These are phyloP conservation scores for Monoplex corrugatus DNA, from an alignment of 2,888 invertebrate species.

Conservation along the genomic window DNA sequence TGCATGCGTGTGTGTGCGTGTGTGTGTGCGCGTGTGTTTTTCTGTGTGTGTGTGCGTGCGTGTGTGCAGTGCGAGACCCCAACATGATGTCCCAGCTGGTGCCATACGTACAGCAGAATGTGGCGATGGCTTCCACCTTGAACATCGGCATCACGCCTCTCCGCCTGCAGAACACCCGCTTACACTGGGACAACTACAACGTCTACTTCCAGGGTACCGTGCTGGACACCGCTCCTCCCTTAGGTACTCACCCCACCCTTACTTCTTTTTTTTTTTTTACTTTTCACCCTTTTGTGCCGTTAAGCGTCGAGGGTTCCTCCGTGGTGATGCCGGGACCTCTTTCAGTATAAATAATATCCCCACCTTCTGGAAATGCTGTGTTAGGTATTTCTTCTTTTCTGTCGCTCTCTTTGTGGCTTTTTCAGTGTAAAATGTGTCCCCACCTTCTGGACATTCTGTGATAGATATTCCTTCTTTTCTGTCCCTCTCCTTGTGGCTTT, in stretches of 20 bases:
- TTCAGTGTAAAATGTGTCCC: too few species aligned
- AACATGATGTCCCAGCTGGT: conserved; percentile 20
- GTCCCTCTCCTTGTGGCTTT: too few species aligned
- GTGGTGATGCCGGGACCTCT: too few species aligned
- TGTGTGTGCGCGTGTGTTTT: background rate
- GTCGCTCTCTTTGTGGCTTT: too few species aligned
- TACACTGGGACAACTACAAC: conserved; percentile 70
- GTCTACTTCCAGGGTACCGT: conserved; percentile 70
- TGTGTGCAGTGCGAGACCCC: conserved; percentile 8
- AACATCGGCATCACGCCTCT: background rate
- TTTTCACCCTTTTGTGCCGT: too few species aligned
- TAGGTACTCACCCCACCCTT: conserved; percentile 62
- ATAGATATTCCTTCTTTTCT: too few species aligned
- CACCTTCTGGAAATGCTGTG: too few species aligned
- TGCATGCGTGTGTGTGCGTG: background rate
- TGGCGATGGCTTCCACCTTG: background rate
- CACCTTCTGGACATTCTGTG: too few species aligned
- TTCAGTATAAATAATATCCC: too few species aligned
- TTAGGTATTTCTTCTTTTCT: too few species aligned
- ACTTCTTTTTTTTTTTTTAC: background rate
- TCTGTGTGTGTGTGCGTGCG: background rate
- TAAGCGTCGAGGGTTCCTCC: too few species aligned
- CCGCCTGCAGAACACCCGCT: conserved; percentile 43
- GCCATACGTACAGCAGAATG: background rate
- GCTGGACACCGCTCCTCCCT: conserved; percentile 65